These are phyloP conservation scores for Pongo pygmaeus DNA, from an alignment of 2,113 vertebrate species.

Conservation along the genomic window DNA sequence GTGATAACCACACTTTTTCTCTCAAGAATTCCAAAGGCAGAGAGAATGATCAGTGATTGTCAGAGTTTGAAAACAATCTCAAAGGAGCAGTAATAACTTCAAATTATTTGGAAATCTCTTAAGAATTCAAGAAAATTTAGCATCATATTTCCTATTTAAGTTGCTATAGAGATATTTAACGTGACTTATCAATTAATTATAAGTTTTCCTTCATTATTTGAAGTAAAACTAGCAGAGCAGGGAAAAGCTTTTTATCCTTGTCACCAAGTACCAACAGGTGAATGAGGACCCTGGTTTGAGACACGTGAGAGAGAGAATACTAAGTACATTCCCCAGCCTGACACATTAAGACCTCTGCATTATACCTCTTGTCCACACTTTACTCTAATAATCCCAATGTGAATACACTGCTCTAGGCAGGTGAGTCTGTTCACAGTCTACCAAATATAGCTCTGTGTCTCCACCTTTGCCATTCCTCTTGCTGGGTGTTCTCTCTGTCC, in stretches of 20 bases:
- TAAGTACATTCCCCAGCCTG: not conserved
- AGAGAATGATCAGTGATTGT: not conserved
- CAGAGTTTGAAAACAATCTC: not conserved
- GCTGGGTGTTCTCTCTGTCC: not conserved
- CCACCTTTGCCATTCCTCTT: no score
- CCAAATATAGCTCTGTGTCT: rapidly evolving
- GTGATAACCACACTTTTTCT: not conserved
- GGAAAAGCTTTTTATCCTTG: not conserved
- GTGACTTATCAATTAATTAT: not conserved
- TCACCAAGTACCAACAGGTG: not conserved
- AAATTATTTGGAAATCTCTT: not conserved
- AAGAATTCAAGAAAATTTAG: not conserved
- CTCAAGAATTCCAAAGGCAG: conserved; percentile 18
- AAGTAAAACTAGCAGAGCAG: not conserved
- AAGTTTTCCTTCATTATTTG: not conserved
- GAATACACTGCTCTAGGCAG: not conserved
- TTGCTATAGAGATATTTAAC: not conserved
- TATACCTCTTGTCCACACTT: not conserved
- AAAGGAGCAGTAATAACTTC: not conserved
- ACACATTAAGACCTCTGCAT: not conserved
- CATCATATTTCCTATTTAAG: not conserved
- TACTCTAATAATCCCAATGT: not conserved
- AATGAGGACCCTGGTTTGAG: not conserved
- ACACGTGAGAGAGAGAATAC: rapidly evolving
- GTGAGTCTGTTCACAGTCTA: not conserved